phyloP scores from a whole-genome alignment of 2,797 vertebrate species.

The Synanceia verrucosa region DNA sequence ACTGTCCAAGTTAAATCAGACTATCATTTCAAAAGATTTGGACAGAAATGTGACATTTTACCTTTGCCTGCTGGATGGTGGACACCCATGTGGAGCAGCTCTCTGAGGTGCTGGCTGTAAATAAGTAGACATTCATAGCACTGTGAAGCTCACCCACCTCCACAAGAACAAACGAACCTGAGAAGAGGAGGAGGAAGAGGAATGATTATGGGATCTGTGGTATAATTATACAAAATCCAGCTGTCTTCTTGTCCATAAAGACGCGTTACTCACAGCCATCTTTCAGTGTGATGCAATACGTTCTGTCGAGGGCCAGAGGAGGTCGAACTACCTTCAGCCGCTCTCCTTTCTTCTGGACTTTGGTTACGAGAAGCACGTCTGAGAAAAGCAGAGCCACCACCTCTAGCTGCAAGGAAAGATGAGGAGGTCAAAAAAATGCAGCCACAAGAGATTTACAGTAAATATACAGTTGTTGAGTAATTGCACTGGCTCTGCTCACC shows the following conservation, averaged over 20 bases:
- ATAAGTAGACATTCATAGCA: constrained; percentile 78
- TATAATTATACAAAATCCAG: not conserved
- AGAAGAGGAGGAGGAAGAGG: constrained; percentile 23
- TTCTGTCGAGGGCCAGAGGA: constrained; percentile 86
- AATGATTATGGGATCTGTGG: not conserved
- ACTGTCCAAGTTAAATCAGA: not conserved
- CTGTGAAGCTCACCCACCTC: constrained; percentile 84
- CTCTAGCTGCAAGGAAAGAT: constrained; percentile 76
- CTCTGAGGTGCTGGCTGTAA: constrained; percentile 75
- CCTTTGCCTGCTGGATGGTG: constrained; percentile 78
- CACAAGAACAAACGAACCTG: constrained; percentile 86
- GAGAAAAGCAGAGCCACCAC: constrained; percentile 87
- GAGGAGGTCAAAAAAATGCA: not conserved
- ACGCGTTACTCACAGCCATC: constrained; percentile 83
- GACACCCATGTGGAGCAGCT: constrained; percentile 81
- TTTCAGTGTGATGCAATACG: constrained; percentile 77
- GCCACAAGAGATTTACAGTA: not conserved
- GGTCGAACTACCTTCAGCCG: constrained; percentile 85
- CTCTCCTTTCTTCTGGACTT: constrained; percentile 85
- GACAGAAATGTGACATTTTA: constrained; percentile 31
- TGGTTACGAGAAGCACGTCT: constrained; percentile 87
- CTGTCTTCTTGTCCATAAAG: not conserved
- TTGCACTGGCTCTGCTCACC: constrained; percentile 62
- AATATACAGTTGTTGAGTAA: not conserved
- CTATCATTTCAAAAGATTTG: not conserved